Evolutionary conservation across 2,888 invertebrate species (phyloP), one percentile per base, ranked within the genome.

Genomic region (Periphyllus acericola): DNA sequence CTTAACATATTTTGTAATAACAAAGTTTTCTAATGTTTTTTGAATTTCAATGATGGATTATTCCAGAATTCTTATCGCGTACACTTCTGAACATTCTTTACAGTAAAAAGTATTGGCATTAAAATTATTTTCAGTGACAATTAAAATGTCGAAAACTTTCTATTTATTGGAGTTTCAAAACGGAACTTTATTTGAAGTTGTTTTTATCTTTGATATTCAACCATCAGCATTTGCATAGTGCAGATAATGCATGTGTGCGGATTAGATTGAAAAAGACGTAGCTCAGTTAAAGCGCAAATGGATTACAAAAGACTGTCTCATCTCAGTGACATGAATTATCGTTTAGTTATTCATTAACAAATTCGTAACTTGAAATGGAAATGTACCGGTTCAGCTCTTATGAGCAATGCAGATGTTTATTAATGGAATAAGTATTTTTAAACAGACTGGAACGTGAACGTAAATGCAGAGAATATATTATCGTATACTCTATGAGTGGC

Each of bases 281-380:
- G 36, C 11, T 0, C n/a, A 68, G 68, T 68, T 80, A 29, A 81
- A 68, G 40, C 40, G 68, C 19, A 46, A 68, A 71, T 71, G 6
- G 29, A 81, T 68, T 81, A 60, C 34, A 25, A 34, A 72, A 34
- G 17, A 83, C 36, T 36, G 36, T 83, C 72, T 19, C 34, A 55
- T 46, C 29, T 60, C 32, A 25, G 75, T 25, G 25, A 76, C 60
- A 52, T 46, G 40, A 76, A 76, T 66, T 84, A 84, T 84, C 75
- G 21, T 76, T 66, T 60, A 32, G 84, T 66, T 46, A 66, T 76
- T 66, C 66, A 66, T 76, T 84, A 84, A 66, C 21, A 17, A 66
- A 32, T 66, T 52, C 29, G 40, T 25, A 9, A 3, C 14, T 3
- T 25, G 4, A 11, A 82, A 34, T 34, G 55, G n/a, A 55, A 83